These are phyloP conservation scores for Enteromius argenteus DNA, from an alignment of 2,797 vertebrate species.

Conservation along the genomic window DNA sequence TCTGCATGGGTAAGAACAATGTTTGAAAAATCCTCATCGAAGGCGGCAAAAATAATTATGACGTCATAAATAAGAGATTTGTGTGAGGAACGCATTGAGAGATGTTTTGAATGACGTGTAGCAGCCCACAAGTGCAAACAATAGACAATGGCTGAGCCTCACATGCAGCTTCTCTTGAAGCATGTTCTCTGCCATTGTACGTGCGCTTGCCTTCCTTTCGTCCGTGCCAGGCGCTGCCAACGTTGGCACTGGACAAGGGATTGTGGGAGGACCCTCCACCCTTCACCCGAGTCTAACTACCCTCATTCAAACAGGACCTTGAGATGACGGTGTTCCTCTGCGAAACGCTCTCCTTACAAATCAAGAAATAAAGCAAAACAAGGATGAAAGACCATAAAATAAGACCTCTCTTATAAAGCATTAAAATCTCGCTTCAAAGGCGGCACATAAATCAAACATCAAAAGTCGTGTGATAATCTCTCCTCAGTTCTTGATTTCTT, in stretches of 20 bases:
- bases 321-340: constrained; percentile 60
- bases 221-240: constrained; percentile 78
- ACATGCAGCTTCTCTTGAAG: constrained; percentile 61
- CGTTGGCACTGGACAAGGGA: constrained; percentile 61
- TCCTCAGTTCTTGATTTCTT: constrained; percentile 55
- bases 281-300: constrained; percentile 59
- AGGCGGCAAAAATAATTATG: neutral
- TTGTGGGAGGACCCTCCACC: constrained; percentile 56
- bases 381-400: constrained; percentile 64
- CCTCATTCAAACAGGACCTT: constrained; percentile 54
- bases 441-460: constrained; percentile 72
- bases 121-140: constrained; percentile 70
- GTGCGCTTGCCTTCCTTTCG: constrained; percentile 63
- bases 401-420: constrained; percentile 61
- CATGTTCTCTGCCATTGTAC: constrained; percentile 48
- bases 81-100: constrained; percentile 47
- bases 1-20: neutral
- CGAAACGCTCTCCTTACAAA: constrained; percentile 44
- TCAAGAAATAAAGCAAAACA: constrained; percentile 55
- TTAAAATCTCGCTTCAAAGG: constrained; percentile 72
- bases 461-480: constrained; percentile 62
- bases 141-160: constrained; percentile 64
- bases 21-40: neutral
- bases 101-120: constrained; percentile 59
- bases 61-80: constrained; percentile 33